These are phyloP conservation scores for Catocala sponsa DNA, from an alignment of 2,888 invertebrate species.

Conservation along the genomic window DNA sequence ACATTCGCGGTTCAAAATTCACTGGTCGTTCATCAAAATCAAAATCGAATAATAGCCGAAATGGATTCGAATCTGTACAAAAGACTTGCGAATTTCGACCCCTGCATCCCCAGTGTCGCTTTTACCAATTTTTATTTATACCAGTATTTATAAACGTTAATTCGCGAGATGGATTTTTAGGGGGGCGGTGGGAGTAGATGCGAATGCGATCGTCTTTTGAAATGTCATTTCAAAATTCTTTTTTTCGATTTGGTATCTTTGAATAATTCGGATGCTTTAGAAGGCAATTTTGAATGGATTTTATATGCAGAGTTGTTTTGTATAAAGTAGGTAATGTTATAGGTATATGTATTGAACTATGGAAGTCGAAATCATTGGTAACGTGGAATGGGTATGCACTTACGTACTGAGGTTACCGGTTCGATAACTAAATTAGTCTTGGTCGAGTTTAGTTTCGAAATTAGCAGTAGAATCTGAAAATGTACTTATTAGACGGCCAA, in stretches of 20 bases:
- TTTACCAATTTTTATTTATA: conserved; percentile 72
- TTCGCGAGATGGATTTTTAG: conserved; percentile 77
- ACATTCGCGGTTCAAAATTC: conserved; percentile 32
- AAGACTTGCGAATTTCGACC: conserved; percentile 55
- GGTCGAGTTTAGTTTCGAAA: too few species aligned
- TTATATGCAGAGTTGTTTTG: too few species aligned
- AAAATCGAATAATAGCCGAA: conserved; percentile 73
- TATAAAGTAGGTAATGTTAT: too few species aligned
- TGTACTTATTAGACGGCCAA: too few species aligned
- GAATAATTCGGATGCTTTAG: conserved; percentile 29
- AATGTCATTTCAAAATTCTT: conserved; percentile 36
- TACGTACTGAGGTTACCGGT: too few species aligned
- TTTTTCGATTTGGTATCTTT: conserved; percentile 14
- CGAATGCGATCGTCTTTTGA: conserved; percentile 42
- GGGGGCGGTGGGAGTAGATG: conserved; percentile 40
- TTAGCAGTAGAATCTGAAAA: too few species aligned
- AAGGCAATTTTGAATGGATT: conserved; percentile 3
- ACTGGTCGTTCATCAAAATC: conserved; percentile 34
- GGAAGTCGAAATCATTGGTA: too few species aligned
- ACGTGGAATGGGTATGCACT: too few species aligned
- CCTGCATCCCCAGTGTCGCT: conserved; percentile 63
- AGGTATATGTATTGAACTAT: too few species aligned
- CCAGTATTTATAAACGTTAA: conserved; percentile 75
- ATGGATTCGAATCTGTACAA: conserved; percentile 64
- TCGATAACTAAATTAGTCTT: too few species aligned